These are phyloP conservation scores for Lasiurus borealis DNA, from an alignment of 2,113 vertebrate genomes.

Conservation along the genomic window DNA sequence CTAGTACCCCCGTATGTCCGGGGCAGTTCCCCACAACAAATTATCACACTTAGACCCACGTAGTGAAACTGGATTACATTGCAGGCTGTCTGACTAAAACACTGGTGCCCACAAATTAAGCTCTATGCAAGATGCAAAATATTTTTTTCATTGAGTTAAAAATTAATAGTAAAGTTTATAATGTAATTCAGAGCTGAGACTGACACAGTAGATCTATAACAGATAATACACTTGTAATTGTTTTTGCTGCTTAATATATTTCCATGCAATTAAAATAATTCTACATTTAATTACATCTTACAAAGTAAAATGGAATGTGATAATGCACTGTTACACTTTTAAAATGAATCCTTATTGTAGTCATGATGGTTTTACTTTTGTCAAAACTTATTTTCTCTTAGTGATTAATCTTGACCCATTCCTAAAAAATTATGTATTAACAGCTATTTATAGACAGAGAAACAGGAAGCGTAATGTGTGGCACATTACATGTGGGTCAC, in stretches of 20 bases:
- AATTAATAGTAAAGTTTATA: background rate
- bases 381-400: background rate
- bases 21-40: no score
- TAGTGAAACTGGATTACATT: background rate
- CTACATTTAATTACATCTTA: background rate
- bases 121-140: background rate
- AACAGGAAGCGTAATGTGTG: background rate
- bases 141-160: background rate
- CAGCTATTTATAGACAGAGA: background rate
- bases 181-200: background rate
- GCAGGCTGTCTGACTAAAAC: background rate
- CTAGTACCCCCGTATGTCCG: no score
- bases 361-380: background rate
- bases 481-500: background rate
- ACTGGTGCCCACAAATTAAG: background rate
- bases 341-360: background rate
- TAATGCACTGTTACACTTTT: background rate
- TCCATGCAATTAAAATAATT: background rate
- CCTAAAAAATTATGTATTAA: background rate
- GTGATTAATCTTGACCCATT: background rate
- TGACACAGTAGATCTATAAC: background rate
- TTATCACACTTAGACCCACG: background rate
- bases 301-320: background rate
- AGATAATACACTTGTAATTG: background rate
- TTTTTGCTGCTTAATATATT: background rate